phyloP scores from a whole-genome alignment of 30 jellyfish, hydroid and myxozoan species.

The Hydra vulgaris region DNA sequence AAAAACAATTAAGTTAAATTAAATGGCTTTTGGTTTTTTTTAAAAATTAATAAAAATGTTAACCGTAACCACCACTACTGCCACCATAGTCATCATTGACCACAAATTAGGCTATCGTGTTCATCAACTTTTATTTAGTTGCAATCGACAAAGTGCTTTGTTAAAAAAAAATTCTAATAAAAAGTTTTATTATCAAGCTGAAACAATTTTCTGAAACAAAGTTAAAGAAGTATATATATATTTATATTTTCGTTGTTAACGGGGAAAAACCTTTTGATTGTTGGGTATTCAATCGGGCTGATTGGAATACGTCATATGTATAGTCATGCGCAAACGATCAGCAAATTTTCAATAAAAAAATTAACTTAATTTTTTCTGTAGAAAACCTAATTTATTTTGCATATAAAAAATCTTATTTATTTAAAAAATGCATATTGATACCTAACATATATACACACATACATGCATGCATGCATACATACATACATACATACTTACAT shows the following conservation, averaged over 20 bases:
- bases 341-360: background rate
- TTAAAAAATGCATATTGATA: background rate
- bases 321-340: background rate
- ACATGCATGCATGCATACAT: background rate
- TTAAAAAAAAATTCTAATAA: too few relatives aligned
- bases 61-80: too few relatives aligned
- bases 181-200: too few relatives aligned
- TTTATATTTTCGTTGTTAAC: background rate
- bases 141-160: too few relatives aligned
- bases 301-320: too few relatives aligned
- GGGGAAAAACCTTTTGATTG: background rate
- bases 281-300: background rate
- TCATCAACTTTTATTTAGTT: too few relatives aligned
- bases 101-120: too few relatives aligned
- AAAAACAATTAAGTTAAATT: background rate
- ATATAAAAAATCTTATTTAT: too few relatives aligned
- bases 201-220: background rate
- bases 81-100: too few relatives aligned
- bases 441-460: background rate
- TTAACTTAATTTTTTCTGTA: too few relatives aligned
- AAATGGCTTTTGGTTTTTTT: background rate
- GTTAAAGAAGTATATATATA: background rate
- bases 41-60: too few relatives aligned
- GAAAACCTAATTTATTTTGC: background rate
- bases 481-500: background rate